These are phyloP conservation scores for Meliscaeva auricollis DNA, from an alignment of 2,888 invertebrate genomes.

Conservation along the genomic window DNA sequence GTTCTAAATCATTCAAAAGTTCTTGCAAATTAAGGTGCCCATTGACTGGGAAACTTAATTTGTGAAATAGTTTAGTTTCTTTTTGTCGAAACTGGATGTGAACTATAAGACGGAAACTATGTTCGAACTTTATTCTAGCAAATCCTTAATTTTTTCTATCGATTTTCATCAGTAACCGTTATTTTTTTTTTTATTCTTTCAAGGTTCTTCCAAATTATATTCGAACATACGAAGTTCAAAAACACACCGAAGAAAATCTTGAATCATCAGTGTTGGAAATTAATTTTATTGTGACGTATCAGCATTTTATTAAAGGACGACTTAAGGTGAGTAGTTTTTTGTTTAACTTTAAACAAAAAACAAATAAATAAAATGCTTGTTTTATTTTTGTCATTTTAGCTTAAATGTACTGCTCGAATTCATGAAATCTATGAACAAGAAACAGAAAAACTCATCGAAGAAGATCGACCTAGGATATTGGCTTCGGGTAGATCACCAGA, in stretches of 20 bases:
- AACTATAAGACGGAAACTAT: too few species aligned
- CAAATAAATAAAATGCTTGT: too few species aligned
- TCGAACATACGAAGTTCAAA: conserved; percentile 81
- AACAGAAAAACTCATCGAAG: conserved; percentile 83
- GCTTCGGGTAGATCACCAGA: conserved; percentile 84
- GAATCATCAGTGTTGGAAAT: conserved; percentile 82
- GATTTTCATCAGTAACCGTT: background rate
- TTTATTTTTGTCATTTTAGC: conserved; percentile 76
- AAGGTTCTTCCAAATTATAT: conserved; percentile 81
- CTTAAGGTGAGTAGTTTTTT: conserved; percentile 79
- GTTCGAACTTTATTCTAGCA: too few species aligned
- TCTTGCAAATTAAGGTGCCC: too few species aligned
- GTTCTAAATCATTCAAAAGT: too few species aligned
- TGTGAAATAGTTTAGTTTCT: too few species aligned
- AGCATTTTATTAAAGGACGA: conserved; percentile 82
- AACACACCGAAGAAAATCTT: conserved; percentile 81
- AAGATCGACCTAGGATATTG: conserved; percentile 83
- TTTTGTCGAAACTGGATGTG: too few species aligned
- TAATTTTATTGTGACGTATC: conserved; percentile 82
- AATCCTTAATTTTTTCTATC: background rate
- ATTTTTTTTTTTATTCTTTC: background rate
- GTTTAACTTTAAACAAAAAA: background rate
- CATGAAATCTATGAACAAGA: conserved; percentile 83
- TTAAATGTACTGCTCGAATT: conserved; percentile 83
- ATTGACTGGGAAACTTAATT: too few species aligned